Percentiles rank a stretch among this genome's conserved stretches.
Conservation (phyloP, 2,797 vertebrate genomes). For the Rhinophrynus dorsalis region DNA sequence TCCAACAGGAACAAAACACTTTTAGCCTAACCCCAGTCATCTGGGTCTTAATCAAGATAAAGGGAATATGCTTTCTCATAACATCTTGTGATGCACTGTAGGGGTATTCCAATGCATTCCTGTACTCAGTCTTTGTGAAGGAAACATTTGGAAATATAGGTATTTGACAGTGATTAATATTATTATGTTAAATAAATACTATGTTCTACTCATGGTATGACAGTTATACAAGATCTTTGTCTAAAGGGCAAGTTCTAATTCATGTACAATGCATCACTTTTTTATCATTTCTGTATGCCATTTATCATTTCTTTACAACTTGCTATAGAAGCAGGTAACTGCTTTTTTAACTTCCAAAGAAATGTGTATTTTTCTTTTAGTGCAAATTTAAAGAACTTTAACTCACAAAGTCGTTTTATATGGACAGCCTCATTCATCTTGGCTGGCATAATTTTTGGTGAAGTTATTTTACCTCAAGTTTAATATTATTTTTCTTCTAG, state of each 20-base stretch:
- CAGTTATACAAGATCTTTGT: constrained; percentile 24
- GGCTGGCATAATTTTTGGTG: neutral
- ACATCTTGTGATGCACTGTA: too few species aligned
- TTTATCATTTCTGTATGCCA: constrained; percentile 22
- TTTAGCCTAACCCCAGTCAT: too few species aligned
- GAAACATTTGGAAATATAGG: neutral
- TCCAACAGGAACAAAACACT: too few species aligned
- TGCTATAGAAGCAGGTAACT: constrained; percentile 5
- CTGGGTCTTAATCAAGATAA: too few species aligned
- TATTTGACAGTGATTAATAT: constrained; percentile 25
- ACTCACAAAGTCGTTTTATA: neutral
- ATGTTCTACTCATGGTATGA: constrained; percentile 29
- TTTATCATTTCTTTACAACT: constrained; percentile 33
- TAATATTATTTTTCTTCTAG: neutral
- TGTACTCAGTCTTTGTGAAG: too few species aligned
- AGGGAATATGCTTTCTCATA: too few species aligned
- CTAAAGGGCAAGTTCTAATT: constrained; percentile 35
- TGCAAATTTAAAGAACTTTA: too few species aligned
- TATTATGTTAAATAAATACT: constrained; percentile 24
- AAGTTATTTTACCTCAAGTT: neutral
- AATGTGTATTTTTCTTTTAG: too few species aligned
- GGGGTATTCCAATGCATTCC: too few species aligned
- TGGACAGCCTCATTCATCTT: neutral
- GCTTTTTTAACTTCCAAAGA: too few species aligned
- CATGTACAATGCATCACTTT: constrained; percentile 22